A percentile compares a stretch with the other conserved stretches of the same genome.
Evolutionary conservation across 2,113 vertebrate genomes (phyloP).

Genomic region (Merops nubicus): DNA sequence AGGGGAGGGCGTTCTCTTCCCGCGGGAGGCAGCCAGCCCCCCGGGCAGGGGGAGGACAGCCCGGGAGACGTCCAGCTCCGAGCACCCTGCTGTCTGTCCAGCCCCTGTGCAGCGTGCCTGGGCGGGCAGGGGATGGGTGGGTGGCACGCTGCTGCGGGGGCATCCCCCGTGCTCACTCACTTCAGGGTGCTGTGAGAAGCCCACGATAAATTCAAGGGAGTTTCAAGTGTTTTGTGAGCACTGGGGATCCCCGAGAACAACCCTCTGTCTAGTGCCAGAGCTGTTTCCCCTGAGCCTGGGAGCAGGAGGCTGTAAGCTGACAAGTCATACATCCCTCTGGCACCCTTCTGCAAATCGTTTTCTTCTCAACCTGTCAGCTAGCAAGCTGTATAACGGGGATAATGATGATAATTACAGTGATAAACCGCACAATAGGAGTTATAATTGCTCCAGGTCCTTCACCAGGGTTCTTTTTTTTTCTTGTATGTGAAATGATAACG

Average conservation of each 20-base stretch:
- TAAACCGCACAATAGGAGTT: background rate
- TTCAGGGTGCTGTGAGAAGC: background rate
- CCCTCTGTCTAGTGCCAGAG: background rate
- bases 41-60: background rate
- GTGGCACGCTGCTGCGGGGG: too few relatives aligned
- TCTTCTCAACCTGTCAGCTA: background rate
- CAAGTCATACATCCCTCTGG: background rate
- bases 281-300: background rate
- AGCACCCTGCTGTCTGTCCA: background rate
- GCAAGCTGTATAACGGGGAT: background rate
- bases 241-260: background rate
- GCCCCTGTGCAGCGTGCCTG: too few relatives aligned
- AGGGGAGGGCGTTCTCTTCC: background rate
- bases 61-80: background rate
- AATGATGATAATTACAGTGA: background rate
- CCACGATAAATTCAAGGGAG: slow-evolving; percentile 8
- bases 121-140: too few relatives aligned
- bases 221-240: background rate
- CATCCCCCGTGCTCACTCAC: accelerated
- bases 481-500: background rate
- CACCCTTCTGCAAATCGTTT: background rate
- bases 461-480: background rate
- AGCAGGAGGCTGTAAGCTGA: background rate
- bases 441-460: background rate
- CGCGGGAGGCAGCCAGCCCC: background rate